These are phyloP conservation scores for Poecile montanus DNA, from an alignment of 2,797 vertebrate species.

Conservation along the genomic window DNA sequence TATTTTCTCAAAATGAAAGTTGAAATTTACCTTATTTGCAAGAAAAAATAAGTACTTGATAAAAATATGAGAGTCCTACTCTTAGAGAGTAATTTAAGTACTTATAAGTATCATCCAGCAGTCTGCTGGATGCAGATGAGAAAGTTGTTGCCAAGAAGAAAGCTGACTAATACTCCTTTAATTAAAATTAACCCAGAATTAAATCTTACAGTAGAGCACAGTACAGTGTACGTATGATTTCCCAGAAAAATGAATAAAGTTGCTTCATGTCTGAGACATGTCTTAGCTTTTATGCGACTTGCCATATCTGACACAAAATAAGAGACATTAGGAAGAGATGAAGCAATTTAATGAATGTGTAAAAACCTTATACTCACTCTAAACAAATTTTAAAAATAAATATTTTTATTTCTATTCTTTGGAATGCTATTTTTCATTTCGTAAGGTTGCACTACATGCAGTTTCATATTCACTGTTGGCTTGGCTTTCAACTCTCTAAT, in stretches of 20 bases:
- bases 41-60: background rate
- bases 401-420: background rate
- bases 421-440: background rate
- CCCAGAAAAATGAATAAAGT: background rate
- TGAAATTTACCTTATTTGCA: background rate
- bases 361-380: background rate
- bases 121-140: background rate
- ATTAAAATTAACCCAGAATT: background rate
- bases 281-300: background rate
- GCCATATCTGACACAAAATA: background rate
- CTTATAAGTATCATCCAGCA: background rate
- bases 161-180: background rate
- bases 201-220: background rate
- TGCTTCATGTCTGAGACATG: accelerated
- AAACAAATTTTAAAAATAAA: background rate
- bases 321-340: accelerated
- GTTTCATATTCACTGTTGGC: background rate
- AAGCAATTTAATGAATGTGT: background rate
- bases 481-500: background rate
- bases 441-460: background rate
- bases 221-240: background rate
- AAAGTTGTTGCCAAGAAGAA: background rate
- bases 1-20: background rate
- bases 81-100: background rate
- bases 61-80: background rate